Conservation (phyloP, 1,140 invertebrate genomes). For the Pogonus chalceus region DNA sequence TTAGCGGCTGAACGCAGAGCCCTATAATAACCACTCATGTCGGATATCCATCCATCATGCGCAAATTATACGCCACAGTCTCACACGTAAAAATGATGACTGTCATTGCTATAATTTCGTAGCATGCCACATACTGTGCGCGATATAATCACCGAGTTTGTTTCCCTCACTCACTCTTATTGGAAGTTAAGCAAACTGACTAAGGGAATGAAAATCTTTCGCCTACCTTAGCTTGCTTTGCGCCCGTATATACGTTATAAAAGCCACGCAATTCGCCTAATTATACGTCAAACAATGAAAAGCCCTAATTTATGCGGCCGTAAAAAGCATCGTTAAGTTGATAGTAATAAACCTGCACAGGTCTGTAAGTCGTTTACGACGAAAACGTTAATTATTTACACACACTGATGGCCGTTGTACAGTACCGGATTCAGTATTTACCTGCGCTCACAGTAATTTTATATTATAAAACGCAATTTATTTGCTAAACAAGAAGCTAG, state of each 20-base stretch:
- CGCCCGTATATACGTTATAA: slow-evolving; percentile 9
- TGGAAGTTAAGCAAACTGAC: too few species aligned
- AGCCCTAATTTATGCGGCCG: slow-evolving; percentile 19
- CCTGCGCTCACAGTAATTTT: too few species aligned
- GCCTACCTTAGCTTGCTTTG: too few species aligned
- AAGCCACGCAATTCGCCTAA: slow-evolving; percentile 23
- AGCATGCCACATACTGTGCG: slow-evolving; percentile 24
- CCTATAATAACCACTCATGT: slow-evolving; percentile 28
- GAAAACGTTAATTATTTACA: neutral
- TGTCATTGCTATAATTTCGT: slow-evolving; percentile 31
- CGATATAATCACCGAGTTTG: slow-evolving; percentile 20
- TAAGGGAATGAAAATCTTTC: too few species aligned
- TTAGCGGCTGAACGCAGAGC: slow-evolving; percentile 8
- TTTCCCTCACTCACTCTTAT: too few species aligned
- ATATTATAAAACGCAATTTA: too few species aligned
- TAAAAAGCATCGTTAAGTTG: slow-evolving; percentile 17
- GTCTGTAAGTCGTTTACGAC: neutral
- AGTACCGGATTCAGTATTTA: neutral
- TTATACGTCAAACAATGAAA: slow-evolving; percentile 21
- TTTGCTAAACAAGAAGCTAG: too few species aligned
- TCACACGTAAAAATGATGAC: slow-evolving; percentile 32
- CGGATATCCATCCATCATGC: slow-evolving; percentile 31
- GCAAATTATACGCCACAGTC: slow-evolving; percentile 29
- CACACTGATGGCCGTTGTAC: neutral
- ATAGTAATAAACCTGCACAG: slow-evolving; percentile 3